phyloP scores from a whole-genome alignment of 2,888 invertebrate species.

The Maniola hyperantus region DNA sequence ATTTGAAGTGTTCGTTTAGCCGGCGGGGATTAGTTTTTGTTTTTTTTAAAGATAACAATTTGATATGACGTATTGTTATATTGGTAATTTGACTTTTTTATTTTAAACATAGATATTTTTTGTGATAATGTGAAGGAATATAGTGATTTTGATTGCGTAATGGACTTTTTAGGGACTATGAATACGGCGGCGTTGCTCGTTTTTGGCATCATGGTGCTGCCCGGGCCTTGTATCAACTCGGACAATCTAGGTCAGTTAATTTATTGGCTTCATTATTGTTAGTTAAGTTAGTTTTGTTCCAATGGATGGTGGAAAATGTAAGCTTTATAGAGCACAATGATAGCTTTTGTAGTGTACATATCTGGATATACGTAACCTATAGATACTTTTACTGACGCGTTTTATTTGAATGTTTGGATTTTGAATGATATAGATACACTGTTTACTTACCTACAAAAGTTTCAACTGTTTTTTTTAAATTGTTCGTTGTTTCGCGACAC shows the following conservation, averaged over 20 bases:
- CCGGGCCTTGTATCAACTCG: constrained; percentile 68
- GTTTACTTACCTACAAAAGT: too few species aligned
- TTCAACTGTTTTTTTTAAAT: too few species aligned
- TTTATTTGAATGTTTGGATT: too few species aligned
- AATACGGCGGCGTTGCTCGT: constrained; percentile 45
- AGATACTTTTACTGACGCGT: too few species aligned
- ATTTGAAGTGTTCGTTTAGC: constrained; percentile 21
- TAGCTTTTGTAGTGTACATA: too few species aligned
- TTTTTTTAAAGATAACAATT: background rate
- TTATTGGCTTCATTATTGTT: constrained; percentile 35
- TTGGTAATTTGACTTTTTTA: background rate
- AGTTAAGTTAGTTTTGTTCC: constrained; percentile 14
- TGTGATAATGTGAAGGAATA: constrained; percentile 10
- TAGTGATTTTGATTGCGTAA: constrained; percentile 15
- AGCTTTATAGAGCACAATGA: too few species aligned
- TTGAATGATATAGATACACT: too few species aligned
- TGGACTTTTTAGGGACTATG: constrained; percentile 28
- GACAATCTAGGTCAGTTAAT: constrained; percentile 71
- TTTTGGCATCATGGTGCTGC: constrained; percentile 61
- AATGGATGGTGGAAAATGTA: background rate
- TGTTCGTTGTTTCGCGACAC: too few species aligned
- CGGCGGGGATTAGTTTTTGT: constrained; percentile 17
- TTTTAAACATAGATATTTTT: background rate
- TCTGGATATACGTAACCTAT: too few species aligned
- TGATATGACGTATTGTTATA: constrained; percentile 12